Evolutionary conservation across 2,888 invertebrate species (phyloP), one percentile per base, ranked within the genome.

Genomic region (Spilarctia lutea): DNA sequence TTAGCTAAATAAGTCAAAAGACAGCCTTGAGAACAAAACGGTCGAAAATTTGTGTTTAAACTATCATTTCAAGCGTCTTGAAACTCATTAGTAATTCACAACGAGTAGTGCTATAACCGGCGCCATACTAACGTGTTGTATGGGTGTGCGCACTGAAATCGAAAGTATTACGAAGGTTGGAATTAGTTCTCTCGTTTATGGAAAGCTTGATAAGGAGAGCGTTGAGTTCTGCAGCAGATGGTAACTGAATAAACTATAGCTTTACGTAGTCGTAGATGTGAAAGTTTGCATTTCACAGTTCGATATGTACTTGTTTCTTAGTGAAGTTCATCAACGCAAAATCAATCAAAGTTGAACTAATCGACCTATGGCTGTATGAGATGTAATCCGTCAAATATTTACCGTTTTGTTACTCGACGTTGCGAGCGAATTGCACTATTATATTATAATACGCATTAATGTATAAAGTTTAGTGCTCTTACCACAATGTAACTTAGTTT

Each of bases 61-160:
- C 63, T 63, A 16, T 30, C 63, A 39, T 66, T 13, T 39, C 33
- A 8, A 65, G 65, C 20, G 39, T 69, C 11, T 52, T 16, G 20
- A n/a, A 56, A 72, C 68, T 72, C 20, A 78, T 83, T 68, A 75
- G 71, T 71, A 77, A 63, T 63, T 63, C 63, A 63, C 18, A 63
- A 63, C 30, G 63, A 16, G 60, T 63, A 63, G 63, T 18, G 63
- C 30, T 63, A 63, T 30, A 63, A 63, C 63, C 30, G 63, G 30
- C 63, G 63, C 18, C 30, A 16, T 30, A 63, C 30, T 18, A 30
- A 63, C 30, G 30, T 75, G 45, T 27, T 65, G 67, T 76, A 77
- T 20, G 24, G 75, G 68, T 71, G 76, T 77, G 74, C 70, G 72
- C 77, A 76, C 76, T 71, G 79, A 83, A 81, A 83, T 74, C 72